Evolutionary conservation across 2,113 vertebrate genomes (phyloP).

Genomic region (Podarcis raffonei): DNA sequence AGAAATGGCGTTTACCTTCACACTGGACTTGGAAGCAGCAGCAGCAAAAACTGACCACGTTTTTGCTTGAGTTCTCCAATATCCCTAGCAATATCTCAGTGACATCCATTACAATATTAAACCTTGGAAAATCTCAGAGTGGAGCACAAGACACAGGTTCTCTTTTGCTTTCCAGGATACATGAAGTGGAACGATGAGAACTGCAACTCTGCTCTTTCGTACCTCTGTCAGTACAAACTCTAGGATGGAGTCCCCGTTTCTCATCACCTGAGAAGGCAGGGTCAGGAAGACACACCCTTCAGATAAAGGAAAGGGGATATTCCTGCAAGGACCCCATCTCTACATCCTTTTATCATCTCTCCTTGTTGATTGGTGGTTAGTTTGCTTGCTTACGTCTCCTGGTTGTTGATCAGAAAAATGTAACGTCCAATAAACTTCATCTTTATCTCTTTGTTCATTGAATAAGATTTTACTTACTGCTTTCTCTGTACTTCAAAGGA

Average conservation of each 20-base stretch:
- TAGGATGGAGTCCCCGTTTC: background rate
- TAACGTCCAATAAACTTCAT: no score
- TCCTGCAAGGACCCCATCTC: background rate
- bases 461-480: no score
- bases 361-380: background rate
- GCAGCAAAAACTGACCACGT: no score
- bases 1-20: no score
- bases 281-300: background rate
- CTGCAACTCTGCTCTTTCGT: background rate
- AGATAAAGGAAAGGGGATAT: background rate
- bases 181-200: background rate
- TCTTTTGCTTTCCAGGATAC: background rate
- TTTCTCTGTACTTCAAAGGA: no score
- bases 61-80: no score
- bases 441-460: no score
- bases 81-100: no score
- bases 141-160: background rate
- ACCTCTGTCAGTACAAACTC: background rate
- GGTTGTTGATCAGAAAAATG: no score
- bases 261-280: background rate
- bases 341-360: background rate
- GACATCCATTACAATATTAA: no score
- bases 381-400: background rate
- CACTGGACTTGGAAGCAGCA: no score
- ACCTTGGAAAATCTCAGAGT: background rate